Conservation (phyloP, 2,797 vertebrate genomes). For the Bradypodion ventrale region DNA sequence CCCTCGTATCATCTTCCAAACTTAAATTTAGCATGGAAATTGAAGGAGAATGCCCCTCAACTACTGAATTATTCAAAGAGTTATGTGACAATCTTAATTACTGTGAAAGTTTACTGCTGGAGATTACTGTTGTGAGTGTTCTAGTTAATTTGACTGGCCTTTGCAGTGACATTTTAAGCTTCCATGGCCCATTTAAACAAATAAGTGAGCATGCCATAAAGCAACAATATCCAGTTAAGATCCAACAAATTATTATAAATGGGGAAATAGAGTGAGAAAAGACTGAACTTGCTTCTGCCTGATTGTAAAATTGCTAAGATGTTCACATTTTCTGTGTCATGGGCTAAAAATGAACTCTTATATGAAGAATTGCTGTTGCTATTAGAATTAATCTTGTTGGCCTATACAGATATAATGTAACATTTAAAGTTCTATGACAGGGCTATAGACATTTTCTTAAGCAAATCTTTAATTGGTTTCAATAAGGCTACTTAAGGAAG, state of each 20-base stretch:
- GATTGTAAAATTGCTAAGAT: neutral
- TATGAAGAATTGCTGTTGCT: neutral
- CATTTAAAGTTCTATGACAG: neutral
- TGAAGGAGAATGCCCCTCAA: neutral
- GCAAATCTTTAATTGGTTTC: conserved; percentile 6
- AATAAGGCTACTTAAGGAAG: neutral
- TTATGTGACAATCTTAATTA: conserved; percentile 37
- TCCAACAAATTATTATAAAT: conserved; percentile 26
- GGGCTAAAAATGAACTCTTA: neutral
- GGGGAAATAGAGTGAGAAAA: no score
- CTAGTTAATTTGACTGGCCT: conserved; percentile 45
- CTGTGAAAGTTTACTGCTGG: conserved; percentile 35
- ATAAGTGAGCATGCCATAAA: conserved; percentile 1
- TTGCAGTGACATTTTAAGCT: conserved; percentile 46
- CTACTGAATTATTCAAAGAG: conserved; percentile 28
- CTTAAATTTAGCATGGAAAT: conserved; percentile 34
- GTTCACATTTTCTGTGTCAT: neutral
- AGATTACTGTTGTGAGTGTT: conserved; percentile 27
- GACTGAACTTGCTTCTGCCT: neutral
- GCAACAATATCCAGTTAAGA: conserved; percentile 14
- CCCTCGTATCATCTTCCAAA: conserved; percentile 3
- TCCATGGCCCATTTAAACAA: conserved; percentile 17
- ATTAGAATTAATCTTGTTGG: neutral
- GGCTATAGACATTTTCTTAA: neutral
- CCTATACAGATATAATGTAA: neutral